These are phyloP conservation scores for Drosophila nebulosa DNA, from an alignment of 1,140 invertebrate genomes.

Conservation along the genomic window DNA sequence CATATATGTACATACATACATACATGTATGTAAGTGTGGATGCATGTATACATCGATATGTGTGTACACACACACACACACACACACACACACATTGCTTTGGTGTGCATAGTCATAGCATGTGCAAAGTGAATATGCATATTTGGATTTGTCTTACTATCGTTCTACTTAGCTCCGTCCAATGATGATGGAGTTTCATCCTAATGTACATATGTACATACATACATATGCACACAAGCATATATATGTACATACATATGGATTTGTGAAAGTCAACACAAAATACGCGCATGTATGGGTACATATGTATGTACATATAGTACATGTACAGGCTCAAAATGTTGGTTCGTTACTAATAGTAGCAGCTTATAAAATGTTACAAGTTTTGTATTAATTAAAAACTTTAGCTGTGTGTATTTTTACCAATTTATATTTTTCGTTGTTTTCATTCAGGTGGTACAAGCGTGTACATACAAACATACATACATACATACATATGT, in stretches of 20 bases:
- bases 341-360: slow-evolving; percentile 48
- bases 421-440: slow-evolving; percentile 46
- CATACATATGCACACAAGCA: too few relatives aligned
- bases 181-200: slow-evolving; percentile 37
- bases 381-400: slow-evolving; percentile 80
- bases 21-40: too few relatives aligned
- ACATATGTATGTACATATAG: slow-evolving; percentile 6
- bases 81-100: background rate
- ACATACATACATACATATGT: slow-evolving; percentile 1
- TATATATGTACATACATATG: too few relatives aligned
- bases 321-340: slow-evolving; percentile 31
- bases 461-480: slow-evolving; percentile 16
- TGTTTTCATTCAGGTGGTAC: slow-evolving; percentile 36
- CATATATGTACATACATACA: background rate
- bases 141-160: background rate
- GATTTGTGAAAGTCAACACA: background rate
- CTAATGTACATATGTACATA: too few relatives aligned
- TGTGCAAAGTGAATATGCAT: slow-evolving; percentile 8
- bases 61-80: background rate
- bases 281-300: too few relatives aligned
- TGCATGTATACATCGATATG: too few relatives aligned
- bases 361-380: slow-evolving; percentile 78
- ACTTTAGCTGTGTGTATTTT: slow-evolving; percentile 56
- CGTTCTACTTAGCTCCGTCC: background rate
- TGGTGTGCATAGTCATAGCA: slow-evolving; percentile 22